Base-by-base conservation (phyloP, 2,113 vertebrate species). In the Myocastor coypus region DNA sequence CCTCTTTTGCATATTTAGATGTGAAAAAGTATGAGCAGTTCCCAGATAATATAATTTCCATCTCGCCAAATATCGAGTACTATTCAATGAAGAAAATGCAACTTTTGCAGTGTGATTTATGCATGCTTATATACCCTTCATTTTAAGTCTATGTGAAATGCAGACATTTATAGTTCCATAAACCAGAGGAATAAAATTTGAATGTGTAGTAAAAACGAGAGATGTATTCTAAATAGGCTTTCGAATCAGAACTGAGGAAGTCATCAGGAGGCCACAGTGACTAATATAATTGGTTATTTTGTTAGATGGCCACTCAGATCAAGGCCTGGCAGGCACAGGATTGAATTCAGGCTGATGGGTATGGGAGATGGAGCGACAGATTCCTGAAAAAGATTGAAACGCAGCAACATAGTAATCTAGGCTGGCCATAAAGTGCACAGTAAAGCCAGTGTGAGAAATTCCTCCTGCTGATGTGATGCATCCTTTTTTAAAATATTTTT, bases 171-270 rank as follows among this genome's bases (percentile, higher is more conserved):
- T 96, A 86, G 92, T 97, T 98, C 83, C 96, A 97, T 98, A 98
- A 98, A 95, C 95, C 94, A 97, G 97, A 97, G 96, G 96, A 98
- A 97, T 97, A 97, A 98, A 98, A 98, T 97, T 97, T 97, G 92
- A 97, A 98, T 96, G 97, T 97, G 16, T 95, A 97, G 96, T 50
- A 64, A 98, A 98, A 98, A 97, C 14, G 91, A 94, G 93, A 96
- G 98, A 98, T 98, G 93, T 98, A 97, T 98, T 98, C 98, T 97
- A 98, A 98, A 97, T 98, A 89, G 97, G 94, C 86, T 92, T 1
- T 0, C 83, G 87, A 92, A 97, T 97, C 55, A 78, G 92, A 98
- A 98, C 95, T 91, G 97, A 97, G 94, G 96, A 98, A 98, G 97
- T 92, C 89, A 9, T 97, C 97, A 97, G 87, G 69, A 98, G 83